Conservation (phyloP, 2,797 vertebrate genomes). For the Cyprinodon diabolis region DNA sequence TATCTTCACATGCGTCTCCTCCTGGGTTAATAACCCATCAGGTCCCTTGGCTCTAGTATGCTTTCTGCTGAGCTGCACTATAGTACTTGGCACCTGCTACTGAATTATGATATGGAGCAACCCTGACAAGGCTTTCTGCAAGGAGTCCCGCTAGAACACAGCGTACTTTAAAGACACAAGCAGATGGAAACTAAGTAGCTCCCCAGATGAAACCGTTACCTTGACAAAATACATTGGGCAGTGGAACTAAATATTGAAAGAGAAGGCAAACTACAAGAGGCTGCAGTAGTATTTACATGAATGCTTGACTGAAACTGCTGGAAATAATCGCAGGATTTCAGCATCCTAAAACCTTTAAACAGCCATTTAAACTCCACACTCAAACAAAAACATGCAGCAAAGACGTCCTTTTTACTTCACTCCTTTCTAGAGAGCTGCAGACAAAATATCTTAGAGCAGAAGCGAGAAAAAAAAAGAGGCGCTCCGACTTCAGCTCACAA, state of each 20-base stretch:
- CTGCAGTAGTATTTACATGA: neutral
- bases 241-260: neutral
- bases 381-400: conserved; percentile 12
- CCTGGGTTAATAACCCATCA: conserved; percentile 34
- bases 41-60: conserved; percentile 14
- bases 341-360: neutral
- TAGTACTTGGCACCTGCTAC: conserved; percentile 46
- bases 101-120: conserved; percentile 35
- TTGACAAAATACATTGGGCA: neutral
- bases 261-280: neutral
- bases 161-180: conserved; percentile 43
- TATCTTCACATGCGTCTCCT: neutral
- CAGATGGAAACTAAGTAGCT: conserved; percentile 15
- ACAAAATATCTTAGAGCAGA: conserved; percentile 56
- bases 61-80: conserved; percentile 35
- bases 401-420: conserved; percentile 1
- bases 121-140: conserved; percentile 38
- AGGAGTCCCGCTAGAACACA: conserved; percentile 37
- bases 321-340: conserved; percentile 21
- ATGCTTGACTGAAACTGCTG: conserved; percentile 6
- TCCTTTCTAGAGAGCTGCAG: conserved; percentile 17
- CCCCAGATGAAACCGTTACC: conserved; percentile 2
- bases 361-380: conserved; percentile 12
- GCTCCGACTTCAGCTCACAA: conserved; percentile 43
- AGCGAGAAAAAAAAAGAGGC: conserved; percentile 43